Base-by-base conservation (phyloP, 2,888 invertebrate genomes). In the Leucoma salicis region DNA sequence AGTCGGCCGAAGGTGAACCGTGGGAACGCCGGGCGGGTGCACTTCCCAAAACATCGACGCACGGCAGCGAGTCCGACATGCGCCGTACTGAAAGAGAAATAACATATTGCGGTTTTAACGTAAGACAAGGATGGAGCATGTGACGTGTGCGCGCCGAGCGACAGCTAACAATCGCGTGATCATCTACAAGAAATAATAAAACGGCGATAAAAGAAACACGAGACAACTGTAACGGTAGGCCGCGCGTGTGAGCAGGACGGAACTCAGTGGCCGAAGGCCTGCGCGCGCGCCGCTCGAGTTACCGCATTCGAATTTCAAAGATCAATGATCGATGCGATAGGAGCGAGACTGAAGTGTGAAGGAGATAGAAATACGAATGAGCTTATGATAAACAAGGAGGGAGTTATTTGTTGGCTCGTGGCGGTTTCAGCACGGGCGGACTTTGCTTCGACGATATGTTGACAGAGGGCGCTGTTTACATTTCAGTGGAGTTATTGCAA, bases 31-130 rank as follows among this genome's bases (percentile, higher is more conserved):
- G 82, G 83, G 82, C 90, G 87, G 90, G 89, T 89, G 90, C 90
- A 88, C 90, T 90, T 90, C 90, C 90, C 90, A 90, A 90, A 90
- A 90, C 90, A 89, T 87, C 88, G 85, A 80, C 86, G 87, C 87
- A 87, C 87, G 85, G 86, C 88, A 85, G 86, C 87, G 75, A 76
- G 77, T 70, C 74, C 78, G 83, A 85, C 87, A 82, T 82, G 84
- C 83, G 86, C 83, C 82, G 77, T 64, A 49, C 49, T 37, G 60
- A 84, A 60, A 49, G 80, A 78, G 79, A 85, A 32, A 37, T 27
- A 60, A 63, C 32, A 77, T 69, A 41, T 51, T 10, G 31, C 32
- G 14, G 21, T 33, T 25, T 6, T 1, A 35, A 14, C 3, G 52
- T 10, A 14, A 60, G 67, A 87, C 37, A 54, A 54, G 53, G 84